Percentiles rank a stretch among this genome's conserved stretches.
Conservation (phyloP, 2,888 invertebrate genomes). For the Meteorus cinctellus region DNA sequence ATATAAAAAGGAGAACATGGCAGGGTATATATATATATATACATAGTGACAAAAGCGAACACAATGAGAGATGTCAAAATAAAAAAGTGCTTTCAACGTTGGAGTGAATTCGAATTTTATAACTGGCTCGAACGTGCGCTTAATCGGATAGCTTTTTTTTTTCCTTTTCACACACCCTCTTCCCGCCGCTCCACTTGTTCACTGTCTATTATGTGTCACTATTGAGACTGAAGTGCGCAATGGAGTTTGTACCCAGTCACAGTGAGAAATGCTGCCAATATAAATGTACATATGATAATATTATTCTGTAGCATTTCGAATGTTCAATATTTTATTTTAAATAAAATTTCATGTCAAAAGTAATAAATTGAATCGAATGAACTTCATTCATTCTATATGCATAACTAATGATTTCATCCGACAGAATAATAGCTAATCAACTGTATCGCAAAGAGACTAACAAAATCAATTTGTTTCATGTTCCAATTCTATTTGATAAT, state of each 20-base stretch:
- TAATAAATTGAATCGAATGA: no score
- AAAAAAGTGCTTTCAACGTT: slow-evolving; percentile 27
- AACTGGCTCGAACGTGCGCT: slow-evolving; percentile 30
- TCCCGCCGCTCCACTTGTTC: background rate
- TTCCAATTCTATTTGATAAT: no score
- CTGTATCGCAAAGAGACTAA: no score
- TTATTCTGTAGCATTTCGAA: background rate
- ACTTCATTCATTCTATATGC: no score
- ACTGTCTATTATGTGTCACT: background rate
- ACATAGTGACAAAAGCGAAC: background rate
- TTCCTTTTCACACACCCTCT: background rate
- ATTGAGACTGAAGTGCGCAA: slow-evolving; percentile 2
- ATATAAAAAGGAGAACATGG: slow-evolving; percentile 1
- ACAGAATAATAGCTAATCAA: no score
- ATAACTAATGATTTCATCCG: no score
- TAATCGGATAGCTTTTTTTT: slow-evolving; percentile 25
- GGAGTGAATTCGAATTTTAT: slow-evolving; percentile 26
- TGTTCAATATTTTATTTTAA: background rate
- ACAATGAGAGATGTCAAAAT: background rate
- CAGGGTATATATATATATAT: background rate
- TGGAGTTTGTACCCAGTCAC: background rate
- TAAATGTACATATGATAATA: background rate
- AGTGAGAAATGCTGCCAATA: background rate
- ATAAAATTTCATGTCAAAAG: background rate
- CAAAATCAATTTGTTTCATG: no score